Conservation (phyloP, 2,797 vertebrate species). For the Poecilia wingei region DNA sequence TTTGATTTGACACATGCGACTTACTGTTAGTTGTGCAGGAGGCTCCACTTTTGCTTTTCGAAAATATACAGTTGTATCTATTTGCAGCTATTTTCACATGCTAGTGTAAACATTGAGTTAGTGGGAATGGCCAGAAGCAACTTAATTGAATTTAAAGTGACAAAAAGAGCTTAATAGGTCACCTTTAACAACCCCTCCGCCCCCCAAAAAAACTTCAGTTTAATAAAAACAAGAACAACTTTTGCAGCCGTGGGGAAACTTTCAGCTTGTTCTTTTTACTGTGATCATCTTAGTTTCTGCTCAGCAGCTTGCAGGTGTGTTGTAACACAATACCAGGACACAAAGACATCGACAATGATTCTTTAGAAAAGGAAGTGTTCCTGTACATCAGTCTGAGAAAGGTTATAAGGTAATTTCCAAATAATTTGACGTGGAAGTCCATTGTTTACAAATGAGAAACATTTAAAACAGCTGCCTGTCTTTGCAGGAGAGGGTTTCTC, state of each 20-base stretch:
- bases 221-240: background rate
- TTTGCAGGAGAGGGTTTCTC: background rate
- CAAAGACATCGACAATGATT: background rate
- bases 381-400: background rate
- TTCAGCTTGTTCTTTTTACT: background rate
- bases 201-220: background rate
- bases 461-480: background rate
- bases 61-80: too few relatives aligned
- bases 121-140: too few relatives aligned
- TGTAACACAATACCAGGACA: background rate
- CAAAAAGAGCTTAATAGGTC: too few relatives aligned
- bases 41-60: too few relatives aligned
- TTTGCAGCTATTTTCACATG: too few relatives aligned
- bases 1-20: too few relatives aligned
- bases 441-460: background rate
- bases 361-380: background rate
- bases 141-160: too few relatives aligned
- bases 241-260: background rate
- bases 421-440: background rate
- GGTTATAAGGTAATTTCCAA: background rate
- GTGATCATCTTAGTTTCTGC: background rate
- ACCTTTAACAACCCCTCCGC: too few relatives aligned
- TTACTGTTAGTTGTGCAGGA: too few relatives aligned
- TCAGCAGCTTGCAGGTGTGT: background rate
- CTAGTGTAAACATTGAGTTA: too few relatives aligned